These are phyloP conservation scores for Pelecanoides urinatrix DNA, from an alignment of 2,113 vertebrate genomes.

Conservation along the genomic window DNA sequence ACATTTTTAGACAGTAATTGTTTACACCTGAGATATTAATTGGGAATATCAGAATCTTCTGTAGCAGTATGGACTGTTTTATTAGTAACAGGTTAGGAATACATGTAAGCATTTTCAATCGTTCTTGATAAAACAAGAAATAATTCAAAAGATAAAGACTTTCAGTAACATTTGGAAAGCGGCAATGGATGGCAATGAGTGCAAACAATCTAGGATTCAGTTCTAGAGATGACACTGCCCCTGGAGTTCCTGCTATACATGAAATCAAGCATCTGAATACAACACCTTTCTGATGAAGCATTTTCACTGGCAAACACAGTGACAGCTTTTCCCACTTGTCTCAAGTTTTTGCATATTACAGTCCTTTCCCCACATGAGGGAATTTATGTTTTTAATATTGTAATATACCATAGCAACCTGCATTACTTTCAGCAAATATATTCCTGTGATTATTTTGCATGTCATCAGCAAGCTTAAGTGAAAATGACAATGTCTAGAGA, in stretches of 20 bases:
- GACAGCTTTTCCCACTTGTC: neutral
- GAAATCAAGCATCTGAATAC: neutral
- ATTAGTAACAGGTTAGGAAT: neutral
- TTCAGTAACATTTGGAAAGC: neutral
- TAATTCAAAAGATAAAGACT: neutral
- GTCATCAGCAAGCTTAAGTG: slow-evolving; percentile 10
- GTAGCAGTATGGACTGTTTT: neutral
- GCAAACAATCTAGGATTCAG: neutral
- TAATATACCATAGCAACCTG: neutral
- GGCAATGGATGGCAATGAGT: neutral
- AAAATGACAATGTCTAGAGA: slow-evolving; percentile 39
- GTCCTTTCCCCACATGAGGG: neutral
- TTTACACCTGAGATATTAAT: neutral
- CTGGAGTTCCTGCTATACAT: neutral
- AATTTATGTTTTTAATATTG: slow-evolving; percentile 20
- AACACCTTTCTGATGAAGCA: neutral
- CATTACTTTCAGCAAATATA: slow-evolving; percentile 1
- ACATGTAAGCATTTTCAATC: neutral
- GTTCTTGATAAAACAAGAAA: neutral
- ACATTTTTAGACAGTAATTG: neutral
- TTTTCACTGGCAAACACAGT: neutral
- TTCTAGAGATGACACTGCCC: neutral
- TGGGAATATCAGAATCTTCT: neutral
- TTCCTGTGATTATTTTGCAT: slow-evolving; percentile 22
- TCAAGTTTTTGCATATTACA: neutral